Evolutionary conservation across 2,113 vertebrate genomes (phyloP).

Genomic region (Ochotona princeps): DNA sequence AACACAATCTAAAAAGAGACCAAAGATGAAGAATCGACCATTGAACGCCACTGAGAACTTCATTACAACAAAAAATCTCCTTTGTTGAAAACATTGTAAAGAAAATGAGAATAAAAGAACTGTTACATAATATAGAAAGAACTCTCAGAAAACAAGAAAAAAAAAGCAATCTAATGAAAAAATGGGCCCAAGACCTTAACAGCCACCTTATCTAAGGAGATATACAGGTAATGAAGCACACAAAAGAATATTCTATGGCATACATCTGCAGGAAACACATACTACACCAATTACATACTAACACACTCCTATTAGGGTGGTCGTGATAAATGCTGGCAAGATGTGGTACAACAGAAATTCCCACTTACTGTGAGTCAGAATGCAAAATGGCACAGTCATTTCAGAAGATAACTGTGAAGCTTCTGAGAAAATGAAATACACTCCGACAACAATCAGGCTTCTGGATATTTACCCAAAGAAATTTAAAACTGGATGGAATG

Average conservation of each 20-base stretch:
- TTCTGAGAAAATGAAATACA: not conserved
- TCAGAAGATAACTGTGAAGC: not conserved
- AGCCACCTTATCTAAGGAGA: not conserved
- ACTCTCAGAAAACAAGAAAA: conserved; percentile 15
- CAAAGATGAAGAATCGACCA: not conserved
- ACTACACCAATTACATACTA: not conserved
- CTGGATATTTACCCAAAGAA: not conserved
- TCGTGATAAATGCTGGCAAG: not conserved
- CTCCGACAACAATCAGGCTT: not conserved
- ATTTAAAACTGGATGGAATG: not conserved
- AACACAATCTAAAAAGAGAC: not conserved
- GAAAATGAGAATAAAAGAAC: not conserved
- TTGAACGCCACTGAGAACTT: not conserved
- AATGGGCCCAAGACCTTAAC: not conserved
- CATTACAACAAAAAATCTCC: conserved; percentile 14
- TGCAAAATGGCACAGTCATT: not conserved
- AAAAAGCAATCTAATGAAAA: not conserved
- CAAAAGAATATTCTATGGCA: not conserved
- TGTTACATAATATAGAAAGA: conserved; percentile 22
- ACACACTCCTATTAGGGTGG: not conserved
- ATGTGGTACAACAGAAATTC: not conserved
- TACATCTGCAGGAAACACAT: not conserved
- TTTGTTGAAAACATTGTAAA: not conserved
- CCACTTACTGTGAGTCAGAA: not conserved
- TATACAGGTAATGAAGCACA: not conserved